Evolutionary conservation across 1,140 invertebrate genomes (phyloP), one percentile per base, ranked within the genome.

Genomic region (Leptopilina clavipes): DNA sequence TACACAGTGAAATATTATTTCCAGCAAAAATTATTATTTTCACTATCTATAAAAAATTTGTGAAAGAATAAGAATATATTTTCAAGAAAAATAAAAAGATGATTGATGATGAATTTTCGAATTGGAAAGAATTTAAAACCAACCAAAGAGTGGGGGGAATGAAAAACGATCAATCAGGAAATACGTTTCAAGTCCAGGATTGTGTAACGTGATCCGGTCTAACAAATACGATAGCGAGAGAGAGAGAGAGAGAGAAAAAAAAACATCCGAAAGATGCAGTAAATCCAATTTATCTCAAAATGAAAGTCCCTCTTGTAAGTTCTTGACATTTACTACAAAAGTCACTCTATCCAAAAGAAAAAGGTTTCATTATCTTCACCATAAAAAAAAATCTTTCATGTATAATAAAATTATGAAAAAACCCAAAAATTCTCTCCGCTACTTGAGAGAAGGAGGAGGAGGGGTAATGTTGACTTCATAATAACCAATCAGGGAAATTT

Each of bases 91-190:
- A 59, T 22, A 59, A 59, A 22, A 17, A 52, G 14, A 65, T 65
- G 59, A 65, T 65, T 65, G 59, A 65, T 65, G 59, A 65, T 65
- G 59, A 65, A 65, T 65, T 65, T 14, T 65, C 11, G 22, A 65
- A 65, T 37, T 65, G 59, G 25, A 3, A 19, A 65, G 11, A 65
- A 22, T 65, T 37, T 31, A 65, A 65, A 31, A 65, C 59, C 19
- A 40, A n/a, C n/a, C 8, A 31, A 31, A 31, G 25, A 31, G 25
- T 0, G 37, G 1, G 7, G 59, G 11, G 59, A n/a, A 22, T 65
- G 25, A n/a, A 65, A 65, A 65, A 65, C 59, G 59, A 65, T 65
- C 59, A 65, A 65, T 65, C 59, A 65, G 59, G 22, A 65, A 65
- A 65, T 40, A 40, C 37, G 37, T 65, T 65, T 65, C 12, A 65